phyloP scores from a whole-genome alignment of 2,113 vertebrate species.

The Tenebrosternarchus preto region DNA sequence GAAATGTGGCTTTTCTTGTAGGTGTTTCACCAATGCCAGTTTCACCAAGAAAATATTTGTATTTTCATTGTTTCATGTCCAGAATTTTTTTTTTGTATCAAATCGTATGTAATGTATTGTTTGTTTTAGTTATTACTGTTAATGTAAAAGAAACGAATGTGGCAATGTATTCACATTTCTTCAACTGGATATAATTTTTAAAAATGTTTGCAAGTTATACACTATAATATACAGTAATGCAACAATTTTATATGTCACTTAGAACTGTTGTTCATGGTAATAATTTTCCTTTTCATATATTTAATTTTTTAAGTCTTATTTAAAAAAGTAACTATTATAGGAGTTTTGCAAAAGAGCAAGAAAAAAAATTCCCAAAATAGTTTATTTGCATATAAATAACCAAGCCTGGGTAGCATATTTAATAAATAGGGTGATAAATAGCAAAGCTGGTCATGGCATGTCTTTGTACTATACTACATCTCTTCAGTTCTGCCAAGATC shows the following conservation, averaged over 20 bases:
- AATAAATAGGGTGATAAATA: conserved; percentile 21
- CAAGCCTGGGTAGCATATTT: neutral
- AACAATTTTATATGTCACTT: too few species aligned
- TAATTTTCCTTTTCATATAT: too few species aligned
- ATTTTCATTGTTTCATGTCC: neutral
- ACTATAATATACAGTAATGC: too few species aligned
- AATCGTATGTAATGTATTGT: neutral
- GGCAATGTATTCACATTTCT: neutral
- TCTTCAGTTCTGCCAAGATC: too few species aligned
- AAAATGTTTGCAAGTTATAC: too few species aligned
- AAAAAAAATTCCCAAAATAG: conserved; percentile 22
- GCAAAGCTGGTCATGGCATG: neutral
- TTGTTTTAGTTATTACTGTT: neutral
- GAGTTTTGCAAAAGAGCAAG: neutral
- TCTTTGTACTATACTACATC: neutral
- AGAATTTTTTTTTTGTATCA: neutral
- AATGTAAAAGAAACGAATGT: neutral
- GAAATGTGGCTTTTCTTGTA: too few species aligned
- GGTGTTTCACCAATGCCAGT: too few species aligned
- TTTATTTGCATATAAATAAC: conserved; percentile 52
- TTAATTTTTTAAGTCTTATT: too few species aligned
- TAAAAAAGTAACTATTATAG: too few species aligned
- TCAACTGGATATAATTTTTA: neutral
- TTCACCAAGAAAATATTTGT: neutral
- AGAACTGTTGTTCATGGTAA: too few species aligned